Evolutionary conservation across 2,888 invertebrate genomes (phyloP), one percentile per base, ranked within the genome.

Genomic region (Myopa tessellatipennis): DNA sequence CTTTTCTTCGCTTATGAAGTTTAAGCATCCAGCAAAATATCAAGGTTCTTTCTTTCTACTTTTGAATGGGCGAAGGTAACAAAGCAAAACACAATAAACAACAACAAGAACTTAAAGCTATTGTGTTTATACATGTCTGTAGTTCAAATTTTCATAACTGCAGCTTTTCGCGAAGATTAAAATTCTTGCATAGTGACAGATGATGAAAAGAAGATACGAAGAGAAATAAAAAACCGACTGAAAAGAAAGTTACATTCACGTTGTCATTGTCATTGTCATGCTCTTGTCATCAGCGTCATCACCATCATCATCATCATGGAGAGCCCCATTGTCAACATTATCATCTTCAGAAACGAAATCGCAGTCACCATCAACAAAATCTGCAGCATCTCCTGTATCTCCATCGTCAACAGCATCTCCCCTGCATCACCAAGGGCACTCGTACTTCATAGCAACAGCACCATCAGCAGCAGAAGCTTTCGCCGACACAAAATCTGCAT

Each of bases 241-340:
- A 45, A 45, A 45, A 45, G 45, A 45, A 45, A 45, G 45, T 26
- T 34, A n/a, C 38, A 38, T 68, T 40, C 40, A 10, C 68, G 68
- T 45, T 38, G 68, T 70, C 70, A 70, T 70, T 70, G 70, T 70
- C 70, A 70, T 70, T 70, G 70, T 70, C 70, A 70, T 70, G 70
- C 70, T 72, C 72, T 18, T 34, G 34, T 72, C 72, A 72, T 72
- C 58, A 58, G 12, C 38, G 10, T 45, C 45, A 45, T 8, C 45
- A 8, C 10, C 45, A 45, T 45, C 45, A 10, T 45, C 10, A 45
- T 58, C 72, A 38, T 10, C 45, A 45, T 10, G 45, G 10, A 45
- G 45, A 45, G 45, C 45, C 1, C 45, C 10, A 34, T 14, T 6
- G 16, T 65, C 65, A 65, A 26, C 36, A 4, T 10, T 14, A 38